phyloP scores from a whole-genome alignment of 37 sponge, comb jelly and placozoan genomes.

The Bolinopsis microptera region DNA sequence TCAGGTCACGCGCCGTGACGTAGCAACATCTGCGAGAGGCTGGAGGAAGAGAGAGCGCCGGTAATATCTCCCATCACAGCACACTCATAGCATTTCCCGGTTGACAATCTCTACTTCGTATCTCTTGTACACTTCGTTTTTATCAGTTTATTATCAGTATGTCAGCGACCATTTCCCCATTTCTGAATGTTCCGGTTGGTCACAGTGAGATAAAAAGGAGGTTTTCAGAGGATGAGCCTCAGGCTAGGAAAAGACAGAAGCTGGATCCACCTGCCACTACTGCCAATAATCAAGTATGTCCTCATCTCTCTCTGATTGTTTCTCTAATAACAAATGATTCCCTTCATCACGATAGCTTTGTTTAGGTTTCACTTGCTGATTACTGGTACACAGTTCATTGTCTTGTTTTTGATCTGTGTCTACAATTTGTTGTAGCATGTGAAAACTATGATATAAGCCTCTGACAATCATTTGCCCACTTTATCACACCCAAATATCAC shows the following conservation, averaged over 20 bases:
- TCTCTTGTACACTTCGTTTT: background rate
- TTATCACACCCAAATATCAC: too few relatives aligned
- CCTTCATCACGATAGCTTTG: too few relatives aligned
- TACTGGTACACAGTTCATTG: too few relatives aligned
- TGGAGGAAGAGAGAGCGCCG: background rate
- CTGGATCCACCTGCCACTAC: conserved; percentile 6
- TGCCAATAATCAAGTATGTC: conserved; percentile 22
- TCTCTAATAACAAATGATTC: background rate
- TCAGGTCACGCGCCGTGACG: conserved; percentile 44
- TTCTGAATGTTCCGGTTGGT: background rate
- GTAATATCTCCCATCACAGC: background rate
- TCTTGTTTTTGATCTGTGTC: too few relatives aligned
- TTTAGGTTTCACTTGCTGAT: too few relatives aligned
- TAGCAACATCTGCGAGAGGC: background rate
- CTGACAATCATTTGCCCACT: too few relatives aligned
- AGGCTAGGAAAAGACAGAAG: conserved; percentile 10
- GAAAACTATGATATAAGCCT: too few relatives aligned
- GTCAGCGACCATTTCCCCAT: conserved; percentile 27
- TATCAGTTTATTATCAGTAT: background rate
- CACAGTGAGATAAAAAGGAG: conserved; percentile 41
- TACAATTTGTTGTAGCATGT: too few relatives aligned
- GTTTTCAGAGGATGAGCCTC: background rate
- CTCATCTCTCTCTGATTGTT: background rate
- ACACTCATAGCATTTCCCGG: background rate
- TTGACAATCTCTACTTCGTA: conserved; percentile 1